Evolutionary conservation across 2,797 vertebrate species (phyloP).

Genomic region (Coccyzus lansbergi): DNA sequence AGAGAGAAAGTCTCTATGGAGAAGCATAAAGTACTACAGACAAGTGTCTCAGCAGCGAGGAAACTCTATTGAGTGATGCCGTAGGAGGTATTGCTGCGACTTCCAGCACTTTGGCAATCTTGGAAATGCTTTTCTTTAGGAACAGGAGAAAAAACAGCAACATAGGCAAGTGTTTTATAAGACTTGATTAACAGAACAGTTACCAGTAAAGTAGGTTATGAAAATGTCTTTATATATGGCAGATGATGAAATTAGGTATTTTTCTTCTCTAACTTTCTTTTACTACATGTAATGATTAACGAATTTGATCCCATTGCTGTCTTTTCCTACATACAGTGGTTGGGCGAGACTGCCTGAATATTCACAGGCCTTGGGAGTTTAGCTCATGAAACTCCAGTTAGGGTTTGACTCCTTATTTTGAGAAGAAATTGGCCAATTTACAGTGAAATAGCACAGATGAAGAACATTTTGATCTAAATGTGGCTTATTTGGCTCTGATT

Average conservation of each 20-base stretch:
- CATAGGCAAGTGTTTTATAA: background rate
- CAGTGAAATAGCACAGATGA: background rate
- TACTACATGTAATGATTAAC: background rate
- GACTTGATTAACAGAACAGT: background rate
- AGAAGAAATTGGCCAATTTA: background rate
- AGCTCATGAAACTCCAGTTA: background rate
- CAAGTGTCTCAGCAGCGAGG: background rate
- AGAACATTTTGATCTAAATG: background rate
- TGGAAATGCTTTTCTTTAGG: background rate
- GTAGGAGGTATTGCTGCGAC: background rate
- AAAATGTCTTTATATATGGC: background rate
- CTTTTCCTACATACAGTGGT: background rate
- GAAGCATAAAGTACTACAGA: background rate
- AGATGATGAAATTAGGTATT: background rate
- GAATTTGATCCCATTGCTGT: background rate
- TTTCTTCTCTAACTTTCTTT: background rate
- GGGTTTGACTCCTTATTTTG: background rate
- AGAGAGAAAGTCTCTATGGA: background rate
- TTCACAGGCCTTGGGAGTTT: background rate
- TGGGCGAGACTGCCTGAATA: background rate
- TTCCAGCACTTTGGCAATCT: background rate
- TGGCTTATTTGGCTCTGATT: background rate
- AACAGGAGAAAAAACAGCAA: background rate
- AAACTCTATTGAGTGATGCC: background rate
- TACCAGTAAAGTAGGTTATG: background rate